A percentile compares a stretch with the other conserved stretches of the same genome.
These are phyloP conservation scores for Gymnarchus niloticus DNA, from an alignment of 2,113 vertebrate genomes.

Conservation along the genomic window DNA sequence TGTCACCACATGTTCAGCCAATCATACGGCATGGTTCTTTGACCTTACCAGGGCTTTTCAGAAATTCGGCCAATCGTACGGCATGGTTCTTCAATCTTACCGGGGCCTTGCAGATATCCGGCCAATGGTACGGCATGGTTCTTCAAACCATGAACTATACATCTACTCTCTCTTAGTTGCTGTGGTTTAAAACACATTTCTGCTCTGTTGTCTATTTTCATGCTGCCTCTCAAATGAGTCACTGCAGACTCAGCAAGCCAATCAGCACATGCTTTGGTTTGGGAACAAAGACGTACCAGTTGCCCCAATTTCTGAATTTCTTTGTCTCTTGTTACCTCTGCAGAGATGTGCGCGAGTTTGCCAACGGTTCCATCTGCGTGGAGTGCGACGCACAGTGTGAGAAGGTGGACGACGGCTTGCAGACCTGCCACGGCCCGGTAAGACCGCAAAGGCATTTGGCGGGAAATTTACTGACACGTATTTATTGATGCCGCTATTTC, in stretches of 20 bases:
- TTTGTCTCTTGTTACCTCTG: slow-evolving; percentile 25
- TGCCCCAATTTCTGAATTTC: background rate
- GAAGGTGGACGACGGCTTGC: slow-evolving; percentile 74
- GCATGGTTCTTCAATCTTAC: background rate
- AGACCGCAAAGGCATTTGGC: too few relatives aligned
- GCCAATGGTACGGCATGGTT: background rate
- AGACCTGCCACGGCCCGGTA: slow-evolving; percentile 86
- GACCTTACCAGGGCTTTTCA: background rate
- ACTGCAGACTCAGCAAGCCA: background rate
- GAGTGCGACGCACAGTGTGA: slow-evolving; percentile 91
- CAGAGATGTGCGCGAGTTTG: slow-evolving; percentile 87
- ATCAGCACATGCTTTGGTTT: background rate
- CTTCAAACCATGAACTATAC: too few relatives aligned
- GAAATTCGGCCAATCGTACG: background rate
- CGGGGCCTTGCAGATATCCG: background rate
- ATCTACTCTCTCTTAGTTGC: background rate
- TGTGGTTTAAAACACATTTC: background rate
- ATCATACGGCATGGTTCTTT: background rate
- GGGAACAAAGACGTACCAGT: background rate
- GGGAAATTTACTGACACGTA: background rate
- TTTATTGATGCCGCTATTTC: background rate
- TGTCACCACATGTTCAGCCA: background rate
- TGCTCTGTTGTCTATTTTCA: background rate
- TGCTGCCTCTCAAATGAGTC: background rate
- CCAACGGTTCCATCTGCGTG: slow-evolving; percentile 82